Base-by-base conservation (phyloP, 2,888 invertebrate genomes). In the Cryptops parisi region DNA sequence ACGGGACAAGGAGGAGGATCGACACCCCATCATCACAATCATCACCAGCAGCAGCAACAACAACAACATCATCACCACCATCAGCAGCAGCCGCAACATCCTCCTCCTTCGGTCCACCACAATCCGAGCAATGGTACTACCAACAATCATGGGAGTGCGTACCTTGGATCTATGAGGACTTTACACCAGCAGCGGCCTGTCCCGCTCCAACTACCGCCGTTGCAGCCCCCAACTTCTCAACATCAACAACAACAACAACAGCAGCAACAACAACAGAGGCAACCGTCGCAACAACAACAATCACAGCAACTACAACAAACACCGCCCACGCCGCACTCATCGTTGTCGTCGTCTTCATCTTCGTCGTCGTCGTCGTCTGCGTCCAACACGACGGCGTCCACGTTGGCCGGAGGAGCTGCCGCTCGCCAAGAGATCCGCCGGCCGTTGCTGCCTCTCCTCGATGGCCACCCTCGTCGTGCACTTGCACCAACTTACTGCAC, bases 271-370 rank as follows among this genome's bases (percentile, higher is more conserved):
- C 53, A 6, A 15, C 33, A 6, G 47, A n/a, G n/a, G n/a, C 57
- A 17, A n/a, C 52, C 27, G 24, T 55, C 45, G 48, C 48, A 27
- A 9, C 38, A 25, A 19, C 19, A 3, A 9, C 50, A 2, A 51
- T 21, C 21, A 15, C 57, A 48, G n/a, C 53, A 55, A 9, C 57
- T 47, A 3, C 57, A 53, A n/a, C 57, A 53, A 17, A 49, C 33
- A 15, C 33, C 33, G 47, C 19, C 56, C 55, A 50, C 50, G 51
- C 15, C 51, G 52, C n/a, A 57, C 55, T 45, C 55, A 57, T 26
- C 58, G 55, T 48, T 57, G 57, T 53, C 57, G 38, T 43, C 43
- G 6, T 15, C 33, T 33, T 9, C 33, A 15, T 33, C 33, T 6
- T 33, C 33, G 33, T 33, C 33, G 33, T 33, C 33, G 33, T 33